Percentiles rank a stretch among this genome's conserved stretches.
phyloP scores from a whole-genome alignment of 2,797 vertebrate species.

The Rousettus madagascariensis region DNA sequence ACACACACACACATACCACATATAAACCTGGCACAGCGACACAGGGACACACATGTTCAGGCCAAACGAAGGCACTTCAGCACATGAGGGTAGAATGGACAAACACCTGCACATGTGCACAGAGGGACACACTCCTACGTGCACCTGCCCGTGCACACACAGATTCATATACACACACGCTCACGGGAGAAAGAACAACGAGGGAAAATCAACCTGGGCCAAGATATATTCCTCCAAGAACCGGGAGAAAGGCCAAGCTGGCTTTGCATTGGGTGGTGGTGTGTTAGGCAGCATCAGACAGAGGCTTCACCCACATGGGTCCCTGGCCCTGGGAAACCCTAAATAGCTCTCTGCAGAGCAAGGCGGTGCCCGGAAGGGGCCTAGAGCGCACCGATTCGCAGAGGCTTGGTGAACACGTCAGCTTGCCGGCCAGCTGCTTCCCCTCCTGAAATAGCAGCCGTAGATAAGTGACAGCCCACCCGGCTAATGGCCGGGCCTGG shows the following conservation, averaged over 20 bases:
- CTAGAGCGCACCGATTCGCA: neutral
- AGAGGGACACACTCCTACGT: neutral
- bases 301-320: neutral
- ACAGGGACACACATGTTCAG: neutral
- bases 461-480: neutral
- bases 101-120: neutral
- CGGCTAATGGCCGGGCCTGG: neutral
- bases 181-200: neutral
- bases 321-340: neutral
- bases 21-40: neutral
- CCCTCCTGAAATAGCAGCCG: neutral
- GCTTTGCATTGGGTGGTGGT: neutral
- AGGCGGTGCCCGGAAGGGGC: neutral
- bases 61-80: neutral
- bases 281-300: neutral
- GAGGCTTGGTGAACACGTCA: neutral
- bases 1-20: neutral
- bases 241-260: neutral
- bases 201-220: neutral
- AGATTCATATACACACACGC: neutral
- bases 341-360: neutral
- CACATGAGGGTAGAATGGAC: neutral
- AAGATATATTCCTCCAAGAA: neutral
- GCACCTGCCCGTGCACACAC: no score
- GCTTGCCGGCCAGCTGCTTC: neutral